phyloP scores from a whole-genome alignment of 2,113 vertebrate genomes.

The Eudyptes chrysolophus region DNA sequence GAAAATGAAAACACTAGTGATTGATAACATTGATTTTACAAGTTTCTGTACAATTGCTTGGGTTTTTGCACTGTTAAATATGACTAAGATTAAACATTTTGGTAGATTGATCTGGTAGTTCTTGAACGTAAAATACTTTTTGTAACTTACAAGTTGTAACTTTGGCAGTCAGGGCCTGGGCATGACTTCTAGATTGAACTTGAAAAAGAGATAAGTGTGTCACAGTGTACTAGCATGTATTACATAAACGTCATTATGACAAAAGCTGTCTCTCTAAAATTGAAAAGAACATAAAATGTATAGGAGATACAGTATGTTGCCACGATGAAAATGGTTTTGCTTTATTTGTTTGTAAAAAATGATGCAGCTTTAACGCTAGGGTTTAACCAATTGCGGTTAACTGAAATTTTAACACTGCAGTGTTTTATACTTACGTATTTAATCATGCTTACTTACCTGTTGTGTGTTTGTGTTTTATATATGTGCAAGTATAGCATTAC shows the following conservation, averaged over 20 bases:
- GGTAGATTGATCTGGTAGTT: neutral
- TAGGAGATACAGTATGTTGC: neutral
- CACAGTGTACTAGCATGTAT: neutral
- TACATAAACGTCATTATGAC: neutral
- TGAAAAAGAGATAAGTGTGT: neutral
- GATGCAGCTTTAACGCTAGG: accelerated
- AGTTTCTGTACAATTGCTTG: neutral
- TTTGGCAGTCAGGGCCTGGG: neutral
- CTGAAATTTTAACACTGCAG: neutral
- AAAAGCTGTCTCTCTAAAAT: neutral
- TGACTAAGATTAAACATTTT: neutral
- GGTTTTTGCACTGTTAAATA: neutral
- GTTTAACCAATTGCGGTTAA: neutral
- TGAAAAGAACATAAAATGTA: neutral
- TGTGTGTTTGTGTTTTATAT: neutral
- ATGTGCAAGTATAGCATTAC: neutral
- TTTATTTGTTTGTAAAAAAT: neutral
- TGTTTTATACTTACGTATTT: neutral
- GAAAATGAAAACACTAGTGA: neutral
- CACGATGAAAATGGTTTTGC: neutral
- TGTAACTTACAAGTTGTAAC: neutral
- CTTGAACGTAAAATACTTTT: neutral
- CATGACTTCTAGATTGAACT: neutral
- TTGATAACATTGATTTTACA: neutral
- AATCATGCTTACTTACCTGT: neutral